phyloP scores from a whole-genome alignment of 2,888 invertebrate genomes.

The Chymomyza fuscimana region DNA sequence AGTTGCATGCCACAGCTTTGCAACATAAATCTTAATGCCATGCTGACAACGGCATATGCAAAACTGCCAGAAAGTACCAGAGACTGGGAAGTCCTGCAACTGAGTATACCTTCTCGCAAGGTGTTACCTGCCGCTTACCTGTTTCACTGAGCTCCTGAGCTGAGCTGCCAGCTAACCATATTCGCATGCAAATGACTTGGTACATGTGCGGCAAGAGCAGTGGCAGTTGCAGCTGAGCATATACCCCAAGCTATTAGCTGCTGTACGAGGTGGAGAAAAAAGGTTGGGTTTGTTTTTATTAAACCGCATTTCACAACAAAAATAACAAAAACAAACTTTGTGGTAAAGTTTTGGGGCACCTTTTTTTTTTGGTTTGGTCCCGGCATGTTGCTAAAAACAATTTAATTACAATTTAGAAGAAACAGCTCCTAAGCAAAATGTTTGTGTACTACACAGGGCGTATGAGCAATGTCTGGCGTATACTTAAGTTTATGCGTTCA shows the following conservation, averaged over 20 bases:
- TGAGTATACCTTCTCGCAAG: background rate
- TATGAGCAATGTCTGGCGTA: conserved; percentile 24
- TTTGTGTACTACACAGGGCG: conserved; percentile 24
- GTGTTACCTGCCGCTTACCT: background rate
- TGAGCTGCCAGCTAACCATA: conserved; percentile 18
- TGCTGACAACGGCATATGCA: conserved; percentile 28
- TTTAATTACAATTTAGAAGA: background rate
- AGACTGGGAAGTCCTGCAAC: background rate
- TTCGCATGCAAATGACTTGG: conserved; percentile 47
- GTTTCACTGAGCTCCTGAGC: conserved; percentile 8
- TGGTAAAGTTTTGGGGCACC: background rate
- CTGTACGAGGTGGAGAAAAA: background rate
- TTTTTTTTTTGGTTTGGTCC: background rate
- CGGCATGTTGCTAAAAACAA: background rate
- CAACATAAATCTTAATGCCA: conserved; percentile 45
- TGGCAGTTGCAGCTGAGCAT: conserved; percentile 31
- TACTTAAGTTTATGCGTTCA: background rate
- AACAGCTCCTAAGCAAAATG: conserved; percentile 33
- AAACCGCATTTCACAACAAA: background rate
- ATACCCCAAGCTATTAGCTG: conserved; percentile 32
- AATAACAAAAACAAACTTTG: background rate
- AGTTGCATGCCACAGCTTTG: background rate
- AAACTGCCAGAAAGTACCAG: conserved; percentile 14
- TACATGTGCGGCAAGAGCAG: conserved; percentile 31
- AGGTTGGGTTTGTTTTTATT: background rate